A percentile compares a stretch with the other conserved stretches of the same genome.
phyloP scores from a whole-genome alignment of 2,797 vertebrate genomes.

The Channallabes apus region DNA sequence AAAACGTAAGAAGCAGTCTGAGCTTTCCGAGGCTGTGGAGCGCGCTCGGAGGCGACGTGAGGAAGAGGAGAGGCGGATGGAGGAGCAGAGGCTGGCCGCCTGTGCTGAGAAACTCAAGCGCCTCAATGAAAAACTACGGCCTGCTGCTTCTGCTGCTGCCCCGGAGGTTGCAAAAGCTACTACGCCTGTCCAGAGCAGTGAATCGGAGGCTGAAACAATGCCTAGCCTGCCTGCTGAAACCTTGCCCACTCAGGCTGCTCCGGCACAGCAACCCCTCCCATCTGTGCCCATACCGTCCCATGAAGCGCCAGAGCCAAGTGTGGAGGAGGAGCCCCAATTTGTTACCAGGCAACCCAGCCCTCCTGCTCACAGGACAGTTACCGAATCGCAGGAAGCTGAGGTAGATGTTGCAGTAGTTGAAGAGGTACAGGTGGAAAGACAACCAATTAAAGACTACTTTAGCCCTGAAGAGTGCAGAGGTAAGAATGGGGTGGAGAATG shows the following conservation, averaged over 20 bases:
- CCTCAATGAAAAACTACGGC: conserved; percentile 89
- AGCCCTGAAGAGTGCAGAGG: conserved; percentile 73
- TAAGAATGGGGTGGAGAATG: conserved; percentile 45
- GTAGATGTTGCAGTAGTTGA: conserved; percentile 45
- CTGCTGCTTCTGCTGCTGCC: conserved; percentile 52
- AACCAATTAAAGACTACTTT: conserved; percentile 75
- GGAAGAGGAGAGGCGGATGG: conserved; percentile 94
- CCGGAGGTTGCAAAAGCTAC: conserved; percentile 44
- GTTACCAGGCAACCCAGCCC: conserved; percentile 68
- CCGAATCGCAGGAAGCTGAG: conserved; percentile 57
- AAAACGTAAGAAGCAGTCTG: conserved; percentile 89
- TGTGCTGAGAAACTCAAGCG: conserved; percentile 97
- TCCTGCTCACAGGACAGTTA: conserved; percentile 64
- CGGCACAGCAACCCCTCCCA: conserved; percentile 37
- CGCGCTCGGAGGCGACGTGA: conserved; percentile 90
- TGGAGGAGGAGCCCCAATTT: conserved; percentile 66
- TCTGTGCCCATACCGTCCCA: conserved; percentile 37
- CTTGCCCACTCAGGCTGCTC: conserved; percentile 30
- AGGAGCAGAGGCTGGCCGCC: conserved; percentile 93
- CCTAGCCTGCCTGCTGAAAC: conserved; percentile 47
- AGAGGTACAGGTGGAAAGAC: conserved; percentile 65
- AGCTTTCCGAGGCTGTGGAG: conserved; percentile 92
- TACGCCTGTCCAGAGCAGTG: conserved; percentile 27
- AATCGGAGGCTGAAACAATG: conserved; percentile 43
- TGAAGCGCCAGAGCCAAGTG: conserved; percentile 61